phyloP scores from a whole-genome alignment of 1,140 invertebrate species.

The Drosophila punjabiensis region DNA sequence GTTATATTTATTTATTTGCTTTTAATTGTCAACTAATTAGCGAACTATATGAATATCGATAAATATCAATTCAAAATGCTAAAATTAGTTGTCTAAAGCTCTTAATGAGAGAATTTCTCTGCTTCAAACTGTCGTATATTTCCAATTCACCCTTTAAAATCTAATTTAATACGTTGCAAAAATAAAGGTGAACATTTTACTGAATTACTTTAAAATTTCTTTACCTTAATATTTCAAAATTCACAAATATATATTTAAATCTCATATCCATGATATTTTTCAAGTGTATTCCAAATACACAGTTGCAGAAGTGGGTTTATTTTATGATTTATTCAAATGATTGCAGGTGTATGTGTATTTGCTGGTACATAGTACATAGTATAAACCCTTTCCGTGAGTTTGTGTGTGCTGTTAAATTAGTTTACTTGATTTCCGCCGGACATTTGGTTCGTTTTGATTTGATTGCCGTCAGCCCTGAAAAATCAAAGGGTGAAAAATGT shows the following conservation, averaged over 20 bases:
- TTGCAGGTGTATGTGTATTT: conserved; percentile 4
- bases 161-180: neutral
- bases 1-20: neutral
- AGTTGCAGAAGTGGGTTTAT: neutral
- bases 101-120: neutral
- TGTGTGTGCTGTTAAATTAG: conserved; percentile 47
- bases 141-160: neutral
- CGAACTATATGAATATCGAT: no score
- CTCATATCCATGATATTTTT: neutral
- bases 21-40: neutral
- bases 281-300: neutral
- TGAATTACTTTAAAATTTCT: neutral
- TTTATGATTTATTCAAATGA: conserved; percentile 58
- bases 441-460: conserved; percentile 45
- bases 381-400: no score
- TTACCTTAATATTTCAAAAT: neutral
- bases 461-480: conserved; percentile 9
- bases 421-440: conserved; percentile 54
- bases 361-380: neutral
- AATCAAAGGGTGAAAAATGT: conserved; percentile 22
- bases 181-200: neutral
- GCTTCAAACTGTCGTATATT: neutral
- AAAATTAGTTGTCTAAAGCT: no score
- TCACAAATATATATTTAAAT: neutral
- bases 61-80: no score